phyloP scores from a whole-genome alignment of 2,113 vertebrate species.

The Hippocampus zosterae region DNA sequence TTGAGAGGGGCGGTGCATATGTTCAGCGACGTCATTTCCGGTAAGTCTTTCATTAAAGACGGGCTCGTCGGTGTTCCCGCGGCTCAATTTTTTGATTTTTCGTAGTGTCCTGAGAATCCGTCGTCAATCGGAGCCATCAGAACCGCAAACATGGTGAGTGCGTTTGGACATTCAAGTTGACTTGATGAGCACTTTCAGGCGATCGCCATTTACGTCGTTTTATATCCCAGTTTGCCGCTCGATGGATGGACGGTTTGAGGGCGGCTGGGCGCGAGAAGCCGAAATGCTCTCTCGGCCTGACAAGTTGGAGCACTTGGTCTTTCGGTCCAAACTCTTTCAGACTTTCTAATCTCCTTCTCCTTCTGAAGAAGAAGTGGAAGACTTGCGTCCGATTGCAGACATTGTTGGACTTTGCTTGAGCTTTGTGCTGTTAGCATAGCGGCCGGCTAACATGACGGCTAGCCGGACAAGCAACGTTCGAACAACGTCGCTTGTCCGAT shows the following conservation, averaged over 20 bases:
- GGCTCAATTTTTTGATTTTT: constrained; percentile 63
- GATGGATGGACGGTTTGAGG: background rate
- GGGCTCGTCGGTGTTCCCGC: constrained; percentile 48
- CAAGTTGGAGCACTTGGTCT: too few species aligned
- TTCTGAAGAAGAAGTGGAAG: too few species aligned
- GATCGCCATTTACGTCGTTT: background rate
- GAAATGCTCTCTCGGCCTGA: too few species aligned
- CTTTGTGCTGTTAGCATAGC: too few species aligned
- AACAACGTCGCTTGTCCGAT: too few species aligned
- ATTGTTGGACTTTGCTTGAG: too few species aligned
- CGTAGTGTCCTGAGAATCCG: constrained; percentile 58
- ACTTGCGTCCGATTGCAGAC: too few species aligned
- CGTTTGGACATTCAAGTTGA: accelerated
- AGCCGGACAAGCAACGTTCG: too few species aligned
- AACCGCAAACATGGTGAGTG: constrained; percentile 74
- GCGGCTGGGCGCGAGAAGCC: background rate
- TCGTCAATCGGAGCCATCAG: constrained; percentile 68
- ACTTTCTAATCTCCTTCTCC: too few species aligned
- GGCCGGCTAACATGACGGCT: too few species aligned
- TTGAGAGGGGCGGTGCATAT: background rate
- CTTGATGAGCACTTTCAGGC: accelerated
- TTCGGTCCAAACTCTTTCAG: too few species aligned
- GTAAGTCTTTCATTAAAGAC: constrained; percentile 42
- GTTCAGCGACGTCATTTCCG: constrained; percentile 60
- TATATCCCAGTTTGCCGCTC: background rate